Percentiles rank a stretch among this genome's conserved stretches.
These are phyloP conservation scores for Elephas maximus DNA, from an alignment of 2,113 vertebrate species.

Conservation along the genomic window DNA sequence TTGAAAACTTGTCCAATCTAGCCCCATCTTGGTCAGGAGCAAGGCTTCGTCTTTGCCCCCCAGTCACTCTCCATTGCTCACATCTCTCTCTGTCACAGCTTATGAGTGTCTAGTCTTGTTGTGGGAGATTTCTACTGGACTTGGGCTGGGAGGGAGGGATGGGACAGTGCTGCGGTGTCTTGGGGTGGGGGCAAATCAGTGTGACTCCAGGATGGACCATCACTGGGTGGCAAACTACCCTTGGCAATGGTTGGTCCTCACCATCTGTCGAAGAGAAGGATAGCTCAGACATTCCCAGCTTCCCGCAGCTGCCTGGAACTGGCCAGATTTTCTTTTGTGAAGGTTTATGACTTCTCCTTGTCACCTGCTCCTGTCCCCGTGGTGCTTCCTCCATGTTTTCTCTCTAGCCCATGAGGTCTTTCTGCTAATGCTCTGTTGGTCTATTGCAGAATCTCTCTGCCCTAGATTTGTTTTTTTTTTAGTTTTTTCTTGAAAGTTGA, in stretches of 20 bases:
- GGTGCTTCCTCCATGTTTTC: neutral
- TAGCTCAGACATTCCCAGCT: too few species aligned
- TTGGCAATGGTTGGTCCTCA: neutral
- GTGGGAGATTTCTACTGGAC: neutral
- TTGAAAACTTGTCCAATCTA: too few species aligned
- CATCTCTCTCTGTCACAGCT: neutral
- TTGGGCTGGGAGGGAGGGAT: neutral
- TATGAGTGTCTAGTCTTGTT: neutral
- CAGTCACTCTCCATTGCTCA: neutral
- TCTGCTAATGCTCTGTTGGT: neutral
- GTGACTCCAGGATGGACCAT: neutral
- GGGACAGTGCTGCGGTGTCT: neutral
- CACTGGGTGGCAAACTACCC: neutral
- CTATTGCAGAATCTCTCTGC: neutral
- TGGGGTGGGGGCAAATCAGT: neutral
- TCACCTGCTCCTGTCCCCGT: neutral
- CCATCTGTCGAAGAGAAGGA: neutral
- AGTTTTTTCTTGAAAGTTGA: neutral
- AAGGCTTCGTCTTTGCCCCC: too few species aligned
- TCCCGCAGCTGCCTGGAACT: neutral
- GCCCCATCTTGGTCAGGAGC: neutral
- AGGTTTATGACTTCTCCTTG: neutral
- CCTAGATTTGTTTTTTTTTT: neutral
- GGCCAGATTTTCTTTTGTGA: neutral
- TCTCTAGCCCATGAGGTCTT: fast-evolving